A percentile compares a stretch with the other conserved stretches of the same genome.
These are phyloP conservation scores for Drosophila fuyamai DNA, from an alignment of 1,140 invertebrate genomes.

Conservation along the genomic window DNA sequence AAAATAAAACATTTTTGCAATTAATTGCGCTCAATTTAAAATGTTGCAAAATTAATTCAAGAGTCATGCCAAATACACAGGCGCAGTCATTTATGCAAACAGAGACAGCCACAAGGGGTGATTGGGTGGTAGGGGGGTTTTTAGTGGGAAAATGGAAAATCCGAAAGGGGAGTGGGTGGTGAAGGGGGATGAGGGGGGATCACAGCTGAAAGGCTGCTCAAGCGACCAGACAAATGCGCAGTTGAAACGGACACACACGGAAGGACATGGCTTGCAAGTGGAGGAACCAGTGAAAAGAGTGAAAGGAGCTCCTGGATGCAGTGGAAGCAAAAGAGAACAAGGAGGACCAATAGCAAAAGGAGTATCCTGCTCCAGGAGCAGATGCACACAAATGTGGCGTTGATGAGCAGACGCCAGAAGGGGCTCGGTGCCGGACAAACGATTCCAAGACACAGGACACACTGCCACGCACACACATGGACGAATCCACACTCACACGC, in stretches of 20 bases:
- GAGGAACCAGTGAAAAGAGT: conserved; percentile 26
- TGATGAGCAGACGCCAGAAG: conserved; percentile 67
- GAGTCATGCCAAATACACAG: conserved; percentile 83
- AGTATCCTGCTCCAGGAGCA: background rate
- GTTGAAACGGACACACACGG: conserved; percentile 62
- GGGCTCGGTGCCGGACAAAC: conserved; percentile 57
- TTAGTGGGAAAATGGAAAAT: conserved; percentile 12
- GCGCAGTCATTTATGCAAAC: conserved; percentile 82
- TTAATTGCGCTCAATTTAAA: conserved; percentile 85
- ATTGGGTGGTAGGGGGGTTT: no score
- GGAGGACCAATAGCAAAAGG: conserved; percentile 10
- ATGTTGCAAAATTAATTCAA: conserved; percentile 85
- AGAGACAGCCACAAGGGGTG: conserved; percentile 28
- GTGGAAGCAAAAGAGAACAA: conserved; percentile 2
- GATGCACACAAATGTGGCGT: conserved; percentile 72
- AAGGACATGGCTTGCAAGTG: conserved; percentile 39
- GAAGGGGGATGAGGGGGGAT: background rate
- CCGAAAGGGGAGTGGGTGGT: conserved; percentile 8
- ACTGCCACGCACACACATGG: conserved; percentile 14
- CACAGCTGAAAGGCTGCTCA: conserved; percentile 79
- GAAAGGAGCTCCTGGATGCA: conserved; percentile 16
- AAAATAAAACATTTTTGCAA: conserved; percentile 84
- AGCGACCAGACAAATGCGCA: conserved; percentile 78
- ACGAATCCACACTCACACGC: conserved; percentile 3
- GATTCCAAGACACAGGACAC: conserved; percentile 51